A percentile compares a stretch with the other conserved stretches of the same genome.
These are phyloP conservation scores for Erpobdella octoculata DNA, from an alignment of 2,888 invertebrate species.

Conservation along the genomic window DNA sequence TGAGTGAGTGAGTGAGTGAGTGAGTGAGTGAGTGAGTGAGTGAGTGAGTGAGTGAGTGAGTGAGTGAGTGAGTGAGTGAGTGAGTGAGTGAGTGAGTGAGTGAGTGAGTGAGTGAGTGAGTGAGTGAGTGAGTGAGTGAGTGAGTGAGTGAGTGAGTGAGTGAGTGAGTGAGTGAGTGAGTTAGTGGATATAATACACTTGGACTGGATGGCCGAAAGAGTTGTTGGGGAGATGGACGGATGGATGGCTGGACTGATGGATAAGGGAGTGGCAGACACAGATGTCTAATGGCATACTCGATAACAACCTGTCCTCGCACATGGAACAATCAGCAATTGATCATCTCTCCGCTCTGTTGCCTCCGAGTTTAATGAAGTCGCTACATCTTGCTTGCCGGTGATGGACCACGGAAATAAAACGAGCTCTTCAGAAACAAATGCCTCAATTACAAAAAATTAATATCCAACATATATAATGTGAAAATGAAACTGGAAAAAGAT, in stretches of 20 bases:
- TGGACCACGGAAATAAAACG: too few species aligned
- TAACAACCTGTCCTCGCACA: slow-evolving; percentile 3
- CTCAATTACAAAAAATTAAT: too few species aligned
- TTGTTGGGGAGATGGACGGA: neutral
- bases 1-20: neutral
- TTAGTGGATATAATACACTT: neutral
- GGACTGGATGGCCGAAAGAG: neutral
- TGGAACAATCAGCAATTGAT: too few species aligned
- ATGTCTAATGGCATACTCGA: neutral
- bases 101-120: slow-evolving; percentile 9
- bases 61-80: slow-evolving; percentile 12
- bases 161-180: neutral
- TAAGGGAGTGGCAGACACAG: neutral
- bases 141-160: slow-evolving; percentile 22
- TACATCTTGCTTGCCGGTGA: too few species aligned
- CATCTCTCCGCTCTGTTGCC: too few species aligned
- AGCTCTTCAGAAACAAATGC: too few species aligned
- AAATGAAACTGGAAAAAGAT: too few species aligned
- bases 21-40: slow-evolving; percentile 5
- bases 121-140: slow-evolving; percentile 11
- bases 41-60: slow-evolving; percentile 25
- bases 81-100: slow-evolving; percentile 5
- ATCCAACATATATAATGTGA: too few species aligned
- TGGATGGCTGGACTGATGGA: neutral
- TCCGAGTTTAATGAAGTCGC: too few species aligned